A percentile compares a stretch with the other conserved stretches of the same genome.
Conservation (phyloP, 1,140 invertebrate species). For the Leptopilina boulardi region DNA sequence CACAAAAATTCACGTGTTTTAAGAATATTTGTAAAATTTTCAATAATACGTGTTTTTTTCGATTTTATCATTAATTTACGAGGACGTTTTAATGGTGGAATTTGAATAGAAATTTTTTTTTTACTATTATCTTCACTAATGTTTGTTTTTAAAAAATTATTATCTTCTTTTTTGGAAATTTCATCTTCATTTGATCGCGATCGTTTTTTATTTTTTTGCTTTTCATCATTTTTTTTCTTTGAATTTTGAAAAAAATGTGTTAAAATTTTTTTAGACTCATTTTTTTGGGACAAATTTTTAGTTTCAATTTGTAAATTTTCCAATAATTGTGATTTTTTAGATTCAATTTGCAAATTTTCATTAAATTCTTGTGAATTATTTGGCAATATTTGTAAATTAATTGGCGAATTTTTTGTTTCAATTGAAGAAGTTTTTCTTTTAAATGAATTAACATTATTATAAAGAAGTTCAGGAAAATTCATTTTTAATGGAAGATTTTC, state of each 20-base stretch:
- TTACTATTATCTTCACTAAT: neutral
- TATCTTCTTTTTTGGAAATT: neutral
- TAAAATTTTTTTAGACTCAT: no score
- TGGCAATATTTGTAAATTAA: no score
- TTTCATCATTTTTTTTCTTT: neutral
- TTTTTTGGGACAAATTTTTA: no score
- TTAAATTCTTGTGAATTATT: no score
- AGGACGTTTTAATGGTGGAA: neutral
- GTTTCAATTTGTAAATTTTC: no score
- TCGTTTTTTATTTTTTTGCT: neutral
- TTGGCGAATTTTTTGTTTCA: neutral
- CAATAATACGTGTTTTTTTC: neutral
- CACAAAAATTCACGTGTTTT: neutral
- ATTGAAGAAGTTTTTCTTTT: neutral
- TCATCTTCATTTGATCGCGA: neutral
- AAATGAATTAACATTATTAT: neutral
- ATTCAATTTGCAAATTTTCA: neutral
- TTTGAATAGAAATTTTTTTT: neutral
- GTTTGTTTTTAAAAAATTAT: neutral
- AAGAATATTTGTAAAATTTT: neutral
- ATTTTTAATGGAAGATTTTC: constrained; percentile 1
- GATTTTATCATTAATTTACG: neutral
- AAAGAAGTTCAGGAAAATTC: neutral
- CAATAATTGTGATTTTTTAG: neutral
- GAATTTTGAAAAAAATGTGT: no score